A percentile compares a stretch with the other conserved stretches of the same genome.
Conservation (phyloP, 2,113 vertebrate genomes). For the Erpornis zantholeuca region DNA sequence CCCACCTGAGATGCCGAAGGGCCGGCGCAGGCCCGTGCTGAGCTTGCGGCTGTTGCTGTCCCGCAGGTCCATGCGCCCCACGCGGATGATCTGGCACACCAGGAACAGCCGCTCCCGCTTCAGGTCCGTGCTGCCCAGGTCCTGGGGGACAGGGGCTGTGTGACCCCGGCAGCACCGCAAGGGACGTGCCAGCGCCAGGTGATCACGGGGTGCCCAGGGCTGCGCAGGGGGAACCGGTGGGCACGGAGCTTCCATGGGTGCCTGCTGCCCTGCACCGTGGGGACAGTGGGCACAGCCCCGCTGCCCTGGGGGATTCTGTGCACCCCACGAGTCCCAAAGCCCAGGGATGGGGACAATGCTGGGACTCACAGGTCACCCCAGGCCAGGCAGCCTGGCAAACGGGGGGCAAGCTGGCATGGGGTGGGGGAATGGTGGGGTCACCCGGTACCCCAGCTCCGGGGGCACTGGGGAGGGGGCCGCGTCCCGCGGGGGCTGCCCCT, state of each 20-base stretch:
- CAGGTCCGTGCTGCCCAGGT: slow-evolving; percentile 64
- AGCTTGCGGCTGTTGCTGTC: slow-evolving; percentile 46
- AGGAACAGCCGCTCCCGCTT: slow-evolving; percentile 56
- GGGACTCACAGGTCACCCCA: not conserved
- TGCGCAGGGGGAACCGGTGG: rapidly evolving
- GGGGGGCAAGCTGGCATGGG: rapidly evolving
- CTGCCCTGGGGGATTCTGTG: not conserved
- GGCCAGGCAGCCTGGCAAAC: not conserved
- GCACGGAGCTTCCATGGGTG: not conserved
- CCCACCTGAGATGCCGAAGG: slow-evolving; percentile 63
- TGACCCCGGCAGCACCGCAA: rapidly evolving
- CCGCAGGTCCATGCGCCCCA: slow-evolving; percentile 62
- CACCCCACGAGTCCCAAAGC: not conserved
- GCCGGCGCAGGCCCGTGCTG: slow-evolving; percentile 51
- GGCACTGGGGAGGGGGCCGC: rapidly evolving
- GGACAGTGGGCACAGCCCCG: not conserved
- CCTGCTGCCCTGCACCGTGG: not conserved
- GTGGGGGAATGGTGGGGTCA: not conserved
- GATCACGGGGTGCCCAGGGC: rapidly evolving
- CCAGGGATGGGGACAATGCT: rapidly evolving
- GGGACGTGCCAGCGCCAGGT: rapidly evolving
- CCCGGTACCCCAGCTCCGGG: rapidly evolving
- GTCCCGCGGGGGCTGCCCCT: not conserved
- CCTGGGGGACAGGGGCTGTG: not conserved
- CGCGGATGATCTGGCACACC: slow-evolving; percentile 66